Percentiles rank a stretch among this genome's conserved stretches.
Conservation (phyloP, 2,888 invertebrate genomes). For the Eupithecia insigniata region DNA sequence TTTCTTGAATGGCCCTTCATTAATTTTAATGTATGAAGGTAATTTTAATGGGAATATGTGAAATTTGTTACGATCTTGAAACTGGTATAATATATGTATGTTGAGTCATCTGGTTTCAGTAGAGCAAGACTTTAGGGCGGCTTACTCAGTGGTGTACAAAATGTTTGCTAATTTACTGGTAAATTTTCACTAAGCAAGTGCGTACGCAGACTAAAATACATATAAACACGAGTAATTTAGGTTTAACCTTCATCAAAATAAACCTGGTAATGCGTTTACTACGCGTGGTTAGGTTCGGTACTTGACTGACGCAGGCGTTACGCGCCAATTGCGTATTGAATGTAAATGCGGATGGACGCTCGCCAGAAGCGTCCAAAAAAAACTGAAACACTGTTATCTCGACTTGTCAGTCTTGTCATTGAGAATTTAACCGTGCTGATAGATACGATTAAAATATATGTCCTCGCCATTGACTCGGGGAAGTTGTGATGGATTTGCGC, state of each 20-base stretch:
- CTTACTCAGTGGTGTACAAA: background rate
- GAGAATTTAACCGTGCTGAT: constrained; percentile 63
- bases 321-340: constrained; percentile 22
- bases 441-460: constrained; percentile 74
- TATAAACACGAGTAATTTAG: constrained; percentile 25
- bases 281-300: constrained; percentile 28
- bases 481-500: constrained; percentile 76
- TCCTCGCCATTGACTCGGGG: constrained; percentile 83
- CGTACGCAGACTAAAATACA: background rate
- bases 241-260: constrained; percentile 40
- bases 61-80: background rate
- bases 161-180: background rate
- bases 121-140: background rate
- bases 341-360: constrained; percentile 52
- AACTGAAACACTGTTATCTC: constrained; percentile 46
- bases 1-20: constrained; percentile 20
- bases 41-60: background rate
- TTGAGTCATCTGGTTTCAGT: background rate
- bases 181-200: background rate
- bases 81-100: background rate
- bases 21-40: constrained; percentile 7
- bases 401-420: constrained; percentile 53
- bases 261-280: constrained; percentile 30
- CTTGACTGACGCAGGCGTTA: constrained; percentile 50
- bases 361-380: constrained; percentile 57